Evolutionary conservation across 1,140 invertebrate genomes (phyloP), one percentile per base, ranked within the genome.

Genomic region (Drosophila lowei): DNA sequence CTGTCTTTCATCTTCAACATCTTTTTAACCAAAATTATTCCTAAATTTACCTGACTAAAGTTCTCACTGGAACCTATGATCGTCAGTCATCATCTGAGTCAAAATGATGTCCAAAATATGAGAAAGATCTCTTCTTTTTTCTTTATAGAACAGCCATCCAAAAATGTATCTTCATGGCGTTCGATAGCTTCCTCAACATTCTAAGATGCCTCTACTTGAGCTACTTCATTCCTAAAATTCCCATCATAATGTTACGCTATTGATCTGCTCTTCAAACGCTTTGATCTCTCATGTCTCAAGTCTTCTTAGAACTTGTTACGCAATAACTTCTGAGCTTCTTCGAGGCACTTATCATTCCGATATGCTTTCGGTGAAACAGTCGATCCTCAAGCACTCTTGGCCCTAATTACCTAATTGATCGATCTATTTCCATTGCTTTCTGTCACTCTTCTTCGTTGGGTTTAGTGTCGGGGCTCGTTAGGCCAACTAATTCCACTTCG

Each of bases 401-500:
- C 55, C 60, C 63, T 76, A 70, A 59, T 71, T 68, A 68, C 66
- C 59, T 70, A 71, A 79, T 57, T 63, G 66, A 81, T 63, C 34
- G 62, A 56, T 65, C 59, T 48, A 43, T 59, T 28, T 71, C 41
- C 60, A 23, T 54, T 15, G 25, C 50, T 25, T 34, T 59, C 75
- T 57, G 53, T 55, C 44, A 44, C 41, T 54, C 23, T 21, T 30
- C 11, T 25, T 25, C 23, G 18, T 13, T 21, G 30, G 23, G 49
- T 7, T 44, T 62, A 48, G 57, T 23, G 46, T 43, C 16, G 42
- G 41, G 34, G 23, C 80, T 84, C 77, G 79, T 84, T 84, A 79
- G 76, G 41, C 34, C 76, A 74, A 72, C 79, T 79, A 85, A 84
- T 79, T 85, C 80, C 79, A 79, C 80, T 85, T 79, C 34, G 62